These are phyloP conservation scores for Lagopus leucura DNA, from an alignment of 2,113 vertebrate genomes.

Conservation along the genomic window DNA sequence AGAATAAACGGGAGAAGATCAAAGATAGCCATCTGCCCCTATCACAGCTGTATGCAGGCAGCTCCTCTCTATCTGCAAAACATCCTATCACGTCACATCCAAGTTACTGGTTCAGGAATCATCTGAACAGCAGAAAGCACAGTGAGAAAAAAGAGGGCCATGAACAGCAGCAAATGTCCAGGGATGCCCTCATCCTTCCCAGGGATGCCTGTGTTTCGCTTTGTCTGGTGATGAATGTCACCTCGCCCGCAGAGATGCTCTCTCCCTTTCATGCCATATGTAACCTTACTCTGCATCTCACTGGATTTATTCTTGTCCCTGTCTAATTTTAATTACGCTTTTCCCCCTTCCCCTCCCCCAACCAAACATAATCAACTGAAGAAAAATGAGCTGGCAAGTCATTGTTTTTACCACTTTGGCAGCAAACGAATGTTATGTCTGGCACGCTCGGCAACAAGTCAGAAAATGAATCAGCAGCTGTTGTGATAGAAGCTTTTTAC, in stretches of 20 bases:
- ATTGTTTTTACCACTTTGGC: slow-evolving; percentile 70
- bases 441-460: slow-evolving; percentile 69
- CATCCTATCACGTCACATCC: fast-evolving
- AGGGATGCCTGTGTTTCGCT: neutral
- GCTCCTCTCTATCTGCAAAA: neutral
- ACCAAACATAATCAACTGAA: slow-evolving; percentile 26
- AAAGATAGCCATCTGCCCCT: neutral
- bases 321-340: slow-evolving; percentile 57
- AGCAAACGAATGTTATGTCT: slow-evolving; percentile 74
- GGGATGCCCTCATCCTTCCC: neutral
- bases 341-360: neutral
- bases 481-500: slow-evolving; percentile 72
- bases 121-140: neutral
- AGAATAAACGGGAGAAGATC: neutral
- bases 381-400: slow-evolving; percentile 73
- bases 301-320: slow-evolving; percentile 39
- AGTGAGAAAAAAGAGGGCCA: neutral
- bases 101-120: neutral
- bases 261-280: neutral
- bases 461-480: slow-evolving; percentile 77
- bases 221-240: neutral
- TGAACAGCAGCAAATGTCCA: neutral
- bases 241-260: neutral
- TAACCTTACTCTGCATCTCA: neutral
- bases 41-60: neutral